These are phyloP conservation scores for Caenorhabditis uteleia DNA, from an alignment of 2,888 invertebrate species.

Conservation along the genomic window DNA sequence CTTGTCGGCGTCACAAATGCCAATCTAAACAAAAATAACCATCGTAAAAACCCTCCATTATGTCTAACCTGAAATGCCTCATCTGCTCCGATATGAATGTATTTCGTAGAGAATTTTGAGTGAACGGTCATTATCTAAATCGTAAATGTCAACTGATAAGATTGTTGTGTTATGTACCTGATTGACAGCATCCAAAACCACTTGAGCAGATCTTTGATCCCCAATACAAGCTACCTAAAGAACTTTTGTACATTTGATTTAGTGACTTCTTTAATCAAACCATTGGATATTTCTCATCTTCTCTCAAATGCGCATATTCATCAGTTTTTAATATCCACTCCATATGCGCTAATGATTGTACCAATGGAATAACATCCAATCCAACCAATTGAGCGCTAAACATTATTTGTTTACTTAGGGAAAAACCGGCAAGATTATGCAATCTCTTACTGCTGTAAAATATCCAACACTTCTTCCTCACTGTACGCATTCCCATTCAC, in stretches of 20 bases:
- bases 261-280: constrained; percentile 13
- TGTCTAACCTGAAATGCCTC: constrained; percentile 69
- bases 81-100: constrained; percentile 74
- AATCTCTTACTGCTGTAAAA: constrained; percentile 59
- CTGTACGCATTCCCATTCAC: constrained; percentile 78
- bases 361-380: constrained; percentile 80
- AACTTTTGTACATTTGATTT: background rate
- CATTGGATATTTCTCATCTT: constrained; percentile 48
- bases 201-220: constrained; percentile 68
- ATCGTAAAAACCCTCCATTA: background rate
- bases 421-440: constrained; percentile 1
- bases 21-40: constrained; percentile 32
- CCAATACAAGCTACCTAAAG: constrained; percentile 53
- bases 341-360: constrained; percentile 86
- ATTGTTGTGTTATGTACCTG: constrained; percentile 20
- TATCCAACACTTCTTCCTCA: constrained; percentile 75
- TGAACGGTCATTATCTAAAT: constrained; percentile 64
- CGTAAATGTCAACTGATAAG: background rate
- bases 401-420: background rate
- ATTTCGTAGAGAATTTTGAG: constrained; percentile 73
- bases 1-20: constrained; percentile 52
- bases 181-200: constrained; percentile 66
- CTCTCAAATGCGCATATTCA: constrained; percentile 75
- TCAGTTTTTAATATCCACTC: constrained; percentile 81
- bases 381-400: constrained; percentile 70